Conservation (phyloP, 2,113 vertebrate genomes). For the Bettongia penicillata region DNA sequence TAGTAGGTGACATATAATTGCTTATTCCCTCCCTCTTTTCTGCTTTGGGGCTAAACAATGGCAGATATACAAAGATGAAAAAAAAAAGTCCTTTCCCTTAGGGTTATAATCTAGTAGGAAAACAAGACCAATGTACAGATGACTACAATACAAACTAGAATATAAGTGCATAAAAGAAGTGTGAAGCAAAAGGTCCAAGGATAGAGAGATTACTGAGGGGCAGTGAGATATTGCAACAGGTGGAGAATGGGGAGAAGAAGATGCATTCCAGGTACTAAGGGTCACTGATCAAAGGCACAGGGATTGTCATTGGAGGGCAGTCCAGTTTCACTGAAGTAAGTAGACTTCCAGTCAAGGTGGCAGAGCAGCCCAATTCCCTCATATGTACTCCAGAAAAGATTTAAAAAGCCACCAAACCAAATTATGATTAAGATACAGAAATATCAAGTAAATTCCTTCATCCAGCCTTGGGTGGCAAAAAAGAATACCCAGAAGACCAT, state of each 20-base stretch:
- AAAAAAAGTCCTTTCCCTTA: neutral
- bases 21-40: too few species aligned
- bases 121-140: neutral
- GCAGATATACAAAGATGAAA: neutral
- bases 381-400: neutral
- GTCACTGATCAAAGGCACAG: too few species aligned
- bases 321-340: neutral
- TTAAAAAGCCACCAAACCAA: neutral
- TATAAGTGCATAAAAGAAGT: neutral
- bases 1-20: too few species aligned
- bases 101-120: neutral
- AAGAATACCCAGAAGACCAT: neutral
- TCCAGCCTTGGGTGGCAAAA: neutral
- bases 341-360: neutral
- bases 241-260: neutral
- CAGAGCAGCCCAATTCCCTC: neutral
- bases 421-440: neutral
- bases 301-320: too few species aligned
- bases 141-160: neutral
- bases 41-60: neutral
- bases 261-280: neutral
- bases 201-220: neutral
- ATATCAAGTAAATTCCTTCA: too few species aligned
- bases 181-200: neutral
- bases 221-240: neutral